Evolutionary conservation across 2,888 invertebrate species (phyloP).

Genomic region (Heteromyza rotundicornis): DNA sequence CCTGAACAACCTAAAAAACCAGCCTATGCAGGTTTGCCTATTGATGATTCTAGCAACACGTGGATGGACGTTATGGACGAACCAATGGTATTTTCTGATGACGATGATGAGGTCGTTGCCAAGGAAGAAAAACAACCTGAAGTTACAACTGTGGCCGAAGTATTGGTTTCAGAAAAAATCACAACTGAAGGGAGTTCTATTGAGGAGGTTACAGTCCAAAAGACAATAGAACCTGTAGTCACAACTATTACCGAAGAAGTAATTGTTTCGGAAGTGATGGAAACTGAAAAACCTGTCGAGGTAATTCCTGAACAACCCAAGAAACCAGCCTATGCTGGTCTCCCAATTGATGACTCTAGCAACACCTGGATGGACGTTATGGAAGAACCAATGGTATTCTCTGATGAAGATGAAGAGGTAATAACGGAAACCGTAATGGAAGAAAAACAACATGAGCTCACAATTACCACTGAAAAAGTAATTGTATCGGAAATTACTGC

Average conservation of each 20-base stretch:
- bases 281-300: constrained; percentile 11
- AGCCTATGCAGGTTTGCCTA: constrained; percentile 44
- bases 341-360: constrained; percentile 45
- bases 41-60: constrained; percentile 44
- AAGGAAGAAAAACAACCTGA: constrained; percentile 40
- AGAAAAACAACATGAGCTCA: background rate
- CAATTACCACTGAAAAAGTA: background rate
- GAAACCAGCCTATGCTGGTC: constrained; percentile 37
- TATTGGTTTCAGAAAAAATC: background rate
- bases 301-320: constrained; percentile 24
- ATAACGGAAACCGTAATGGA: background rate
- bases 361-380: constrained; percentile 49
- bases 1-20: constrained; percentile 26
- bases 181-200: background rate
- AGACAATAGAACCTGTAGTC: background rate
- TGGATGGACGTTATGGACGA: constrained; percentile 53
- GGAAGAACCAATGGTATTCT: constrained; percentile 51
- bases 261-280: background rate
- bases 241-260: background rate
- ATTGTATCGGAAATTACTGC: background rate
- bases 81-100: constrained; percentile 55
- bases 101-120: constrained; percentile 10
- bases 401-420: constrained; percentile 15
- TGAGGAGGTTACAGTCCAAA: constrained; percentile 21
- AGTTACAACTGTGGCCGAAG: background rate